Conservation (phyloP, 2,113 vertebrate genomes). For the Mola mola region DNA sequence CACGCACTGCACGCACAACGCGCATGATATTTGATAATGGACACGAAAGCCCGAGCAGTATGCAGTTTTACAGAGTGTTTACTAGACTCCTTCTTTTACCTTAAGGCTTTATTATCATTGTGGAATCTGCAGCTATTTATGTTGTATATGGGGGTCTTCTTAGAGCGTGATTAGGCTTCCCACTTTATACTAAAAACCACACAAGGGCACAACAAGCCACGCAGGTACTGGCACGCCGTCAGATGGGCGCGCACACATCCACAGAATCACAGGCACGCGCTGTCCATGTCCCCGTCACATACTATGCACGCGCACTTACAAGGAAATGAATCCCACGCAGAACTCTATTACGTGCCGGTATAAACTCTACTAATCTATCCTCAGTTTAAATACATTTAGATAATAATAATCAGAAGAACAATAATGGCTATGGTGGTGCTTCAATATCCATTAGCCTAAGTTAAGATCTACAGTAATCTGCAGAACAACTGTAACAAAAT, state of each 20-base stretch:
- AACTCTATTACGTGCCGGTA: not conserved
- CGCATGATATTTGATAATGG: conserved; percentile 30
- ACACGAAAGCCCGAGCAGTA: conserved; percentile 13
- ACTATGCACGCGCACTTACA: not conserved
- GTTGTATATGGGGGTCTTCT: conserved; percentile 18
- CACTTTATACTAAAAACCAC: conserved; percentile 47
- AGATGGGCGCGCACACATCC: conserved; percentile 56
- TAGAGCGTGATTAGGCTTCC: conserved; percentile 7
- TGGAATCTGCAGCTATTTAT: conserved; percentile 52
- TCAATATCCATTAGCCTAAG: not conserved
- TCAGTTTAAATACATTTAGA: not conserved
- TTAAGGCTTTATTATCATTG: conserved; percentile 47
- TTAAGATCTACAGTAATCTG: not conserved
- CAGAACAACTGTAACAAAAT: not conserved
- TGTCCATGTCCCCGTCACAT: conserved; percentile 10
- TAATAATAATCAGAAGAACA: not conserved
- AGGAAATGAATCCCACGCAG: not conserved
- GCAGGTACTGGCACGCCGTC: conserved; percentile 65
- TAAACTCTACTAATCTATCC: not conserved
- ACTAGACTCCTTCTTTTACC: conserved; percentile 30
- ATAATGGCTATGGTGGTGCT: not conserved
- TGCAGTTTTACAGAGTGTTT: conserved; percentile 63
- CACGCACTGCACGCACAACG: conserved; percentile 17
- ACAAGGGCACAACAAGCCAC: conserved; percentile 56
- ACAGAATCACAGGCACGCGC: conserved; percentile 44